A percentile compares a stretch with the other conserved stretches of the same genome.
These are phyloP conservation scores for Caenorhabditis doughertyi DNA, from an alignment of 2,888 invertebrate genomes.

Conservation along the genomic window DNA sequence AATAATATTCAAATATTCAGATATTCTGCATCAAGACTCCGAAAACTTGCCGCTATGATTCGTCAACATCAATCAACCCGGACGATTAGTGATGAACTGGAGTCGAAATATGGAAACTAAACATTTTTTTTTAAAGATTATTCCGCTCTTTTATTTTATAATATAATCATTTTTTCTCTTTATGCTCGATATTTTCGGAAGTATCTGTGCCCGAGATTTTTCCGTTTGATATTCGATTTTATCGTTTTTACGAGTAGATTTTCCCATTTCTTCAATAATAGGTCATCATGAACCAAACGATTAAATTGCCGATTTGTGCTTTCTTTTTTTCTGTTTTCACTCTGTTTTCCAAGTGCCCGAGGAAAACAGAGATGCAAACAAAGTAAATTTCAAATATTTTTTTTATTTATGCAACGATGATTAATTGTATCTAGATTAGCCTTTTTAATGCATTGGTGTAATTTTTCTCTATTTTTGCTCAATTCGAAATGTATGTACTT, in stretches of 20 bases:
- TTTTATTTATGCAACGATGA: constrained; percentile 57
- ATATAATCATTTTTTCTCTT: constrained; percentile 14
- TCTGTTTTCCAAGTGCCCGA: constrained; percentile 42
- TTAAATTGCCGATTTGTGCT: constrained; percentile 48
- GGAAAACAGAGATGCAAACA: background rate
- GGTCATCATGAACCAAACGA: constrained; percentile 10
- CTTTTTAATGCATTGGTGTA: background rate
- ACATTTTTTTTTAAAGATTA: constrained; percentile 6
- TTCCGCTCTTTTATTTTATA: background rate
- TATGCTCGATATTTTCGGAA: background rate
- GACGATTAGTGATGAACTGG: constrained; percentile 53
- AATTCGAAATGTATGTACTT: constrained; percentile 33
- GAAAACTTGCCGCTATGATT: constrained; percentile 73
- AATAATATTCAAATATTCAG: constrained; percentile 48
- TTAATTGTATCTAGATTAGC: constrained; percentile 35
- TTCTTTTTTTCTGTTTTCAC: constrained; percentile 14
- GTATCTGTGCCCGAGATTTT: constrained; percentile 45
- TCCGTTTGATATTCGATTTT: constrained; percentile 14
- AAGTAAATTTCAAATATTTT: background rate
- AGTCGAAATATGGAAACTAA: constrained; percentile 57
- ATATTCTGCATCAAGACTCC: constrained; percentile 72
- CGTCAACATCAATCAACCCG: constrained; percentile 49
- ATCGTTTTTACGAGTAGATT: constrained; percentile 59
- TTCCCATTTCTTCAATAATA: background rate
- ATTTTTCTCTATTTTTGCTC: background rate